Evolutionary conservation across 2,113 vertebrate genomes (phyloP).

Genomic region (Natator depressus): DNA sequence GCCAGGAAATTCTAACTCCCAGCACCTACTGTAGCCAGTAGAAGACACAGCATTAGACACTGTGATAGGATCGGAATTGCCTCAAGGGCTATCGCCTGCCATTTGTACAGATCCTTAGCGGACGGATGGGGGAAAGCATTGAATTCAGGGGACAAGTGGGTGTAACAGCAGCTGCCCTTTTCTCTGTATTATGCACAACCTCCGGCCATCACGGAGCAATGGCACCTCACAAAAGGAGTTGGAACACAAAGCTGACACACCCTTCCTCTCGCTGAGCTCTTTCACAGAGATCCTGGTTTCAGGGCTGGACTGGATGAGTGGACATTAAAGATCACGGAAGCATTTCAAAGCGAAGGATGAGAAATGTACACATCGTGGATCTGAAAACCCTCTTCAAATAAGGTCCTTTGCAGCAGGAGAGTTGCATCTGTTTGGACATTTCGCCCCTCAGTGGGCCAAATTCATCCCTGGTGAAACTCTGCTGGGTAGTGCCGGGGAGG

Average conservation of each 20-base stretch:
- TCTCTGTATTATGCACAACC: fast-evolving
- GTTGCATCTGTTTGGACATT: neutral
- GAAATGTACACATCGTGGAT: neutral
- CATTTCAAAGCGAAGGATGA: neutral
- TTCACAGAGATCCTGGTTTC: neutral
- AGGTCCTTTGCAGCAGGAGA: neutral
- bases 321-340: neutral
- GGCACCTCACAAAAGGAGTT: neutral
- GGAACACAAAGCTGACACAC: no score
- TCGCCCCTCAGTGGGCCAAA: neutral
- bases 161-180: neutral
- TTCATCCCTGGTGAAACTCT: no score
- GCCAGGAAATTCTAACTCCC: neutral
- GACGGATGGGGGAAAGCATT: neutral
- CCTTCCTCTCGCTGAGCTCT: no score
- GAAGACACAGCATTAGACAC: fast-evolving
- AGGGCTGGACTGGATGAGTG: neutral
- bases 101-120: neutral
- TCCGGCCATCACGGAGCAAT: neutral
- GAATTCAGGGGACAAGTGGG: neutral
- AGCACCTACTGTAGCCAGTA: neutral
- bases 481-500: no score
- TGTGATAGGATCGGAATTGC: fast-evolving
- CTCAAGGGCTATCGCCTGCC: neutral
- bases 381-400: neutral